phyloP scores from a whole-genome alignment of 2,797 vertebrate genomes.

The Pelobates cultripes region DNA sequence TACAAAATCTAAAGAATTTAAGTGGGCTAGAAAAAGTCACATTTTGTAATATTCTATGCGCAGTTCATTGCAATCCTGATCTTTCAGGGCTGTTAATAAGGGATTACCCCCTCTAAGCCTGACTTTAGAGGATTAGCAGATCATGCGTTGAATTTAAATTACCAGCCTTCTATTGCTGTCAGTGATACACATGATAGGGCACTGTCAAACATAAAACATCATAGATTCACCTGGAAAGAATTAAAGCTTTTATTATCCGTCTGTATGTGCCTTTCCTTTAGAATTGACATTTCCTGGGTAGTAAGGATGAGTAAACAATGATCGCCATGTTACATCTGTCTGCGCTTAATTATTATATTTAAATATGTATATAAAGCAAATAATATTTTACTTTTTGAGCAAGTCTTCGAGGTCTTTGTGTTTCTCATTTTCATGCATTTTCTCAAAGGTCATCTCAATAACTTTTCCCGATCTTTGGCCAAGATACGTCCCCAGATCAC shows the following conservation, averaged over 20 bases:
- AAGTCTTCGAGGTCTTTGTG: slow-evolving; percentile 75
- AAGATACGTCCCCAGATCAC: background rate
- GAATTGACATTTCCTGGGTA: no score
- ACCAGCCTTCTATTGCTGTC: background rate
- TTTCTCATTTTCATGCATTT: slow-evolving; percentile 67
- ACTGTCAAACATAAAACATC: background rate
- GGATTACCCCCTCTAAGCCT: background rate
- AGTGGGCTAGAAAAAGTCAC: background rate
- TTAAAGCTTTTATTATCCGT: no score
- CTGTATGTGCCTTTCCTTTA: no score
- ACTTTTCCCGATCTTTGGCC: slow-evolving; percentile 61
- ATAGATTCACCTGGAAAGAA: background rate
- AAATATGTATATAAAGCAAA: no score
- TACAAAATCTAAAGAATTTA: background rate
- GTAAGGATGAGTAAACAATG: no score
- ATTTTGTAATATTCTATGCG: background rate
- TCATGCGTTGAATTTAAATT: slow-evolving; percentile 19
- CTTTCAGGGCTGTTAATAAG: slow-evolving; percentile 1
- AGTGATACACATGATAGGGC: background rate
- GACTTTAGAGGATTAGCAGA: slow-evolving; percentile 7
- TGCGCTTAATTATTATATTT: no score
- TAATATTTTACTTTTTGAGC: slow-evolving; percentile 69
- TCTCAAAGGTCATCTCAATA: slow-evolving; percentile 68
- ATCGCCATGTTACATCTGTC: no score
- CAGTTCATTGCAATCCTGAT: slow-evolving; percentile 9